Percentiles rank a stretch among this genome's conserved stretches.
phyloP scores from a whole-genome alignment of 2,797 vertebrate genomes.

The Paguma larvata region DNA sequence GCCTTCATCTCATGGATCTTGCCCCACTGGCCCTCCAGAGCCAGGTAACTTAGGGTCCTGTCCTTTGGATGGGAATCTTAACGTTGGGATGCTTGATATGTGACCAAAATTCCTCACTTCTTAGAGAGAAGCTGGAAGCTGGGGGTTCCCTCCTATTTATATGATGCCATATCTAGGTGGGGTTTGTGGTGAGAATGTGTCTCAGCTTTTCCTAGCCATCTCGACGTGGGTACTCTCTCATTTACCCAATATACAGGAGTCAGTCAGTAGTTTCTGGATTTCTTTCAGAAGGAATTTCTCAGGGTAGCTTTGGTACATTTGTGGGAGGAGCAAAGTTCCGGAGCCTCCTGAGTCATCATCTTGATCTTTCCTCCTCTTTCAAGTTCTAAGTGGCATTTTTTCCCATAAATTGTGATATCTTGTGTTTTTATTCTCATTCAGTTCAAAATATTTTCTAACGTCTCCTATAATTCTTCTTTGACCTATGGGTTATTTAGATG shows the following conservation, averaged over 20 bases:
- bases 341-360: not conserved
- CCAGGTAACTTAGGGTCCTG: not conserved
- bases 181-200: not conserved
- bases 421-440: constrained; percentile 56
- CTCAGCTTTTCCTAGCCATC: not conserved
- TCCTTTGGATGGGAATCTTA: not conserved
- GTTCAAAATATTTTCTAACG: constrained; percentile 36
- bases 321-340: not conserved
- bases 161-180: not conserved
- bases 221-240: not conserved
- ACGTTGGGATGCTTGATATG: not conserved
- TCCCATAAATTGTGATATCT: not conserved
- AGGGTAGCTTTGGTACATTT: not conserved
- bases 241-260: not conserved
- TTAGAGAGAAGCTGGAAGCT: not conserved
- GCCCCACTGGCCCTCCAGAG: not conserved
- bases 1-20: not conserved
- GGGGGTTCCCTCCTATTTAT: not conserved
- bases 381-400: not conserved
- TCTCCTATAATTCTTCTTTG: constrained; percentile 45
- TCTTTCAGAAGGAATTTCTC: not conserved
- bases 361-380: not conserved
- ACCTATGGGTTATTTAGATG: not conserved
- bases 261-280: not conserved
- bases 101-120: not conserved